Base-by-base conservation (phyloP, 2,888 invertebrate genomes). In the Sesia apiformis region DNA sequence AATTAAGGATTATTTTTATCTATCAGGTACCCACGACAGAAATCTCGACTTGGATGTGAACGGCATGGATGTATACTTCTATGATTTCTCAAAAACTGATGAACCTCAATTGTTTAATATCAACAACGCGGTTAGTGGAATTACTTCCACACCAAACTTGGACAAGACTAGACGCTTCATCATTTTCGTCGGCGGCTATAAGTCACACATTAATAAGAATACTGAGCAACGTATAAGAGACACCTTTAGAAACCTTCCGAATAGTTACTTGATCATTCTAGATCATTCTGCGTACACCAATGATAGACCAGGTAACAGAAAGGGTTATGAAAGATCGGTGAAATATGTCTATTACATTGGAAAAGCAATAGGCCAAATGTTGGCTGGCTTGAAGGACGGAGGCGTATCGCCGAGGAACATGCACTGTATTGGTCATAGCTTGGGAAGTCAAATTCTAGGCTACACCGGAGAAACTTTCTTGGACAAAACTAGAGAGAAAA, bases 241-340 rank as follows among this genome's bases (percentile, higher is more conserved):
- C 5, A 73, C 84, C 0, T 87, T 87, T 57, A 70, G 67, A 52
- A 67, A 72, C 42, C 70, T 74, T 40, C 82, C 85, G 0, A 78
- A 86, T 42, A 84, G 78, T 56, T 87, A 87, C 53, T 62, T 89
- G 1, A 82, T 87, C 43, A 85, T 89, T n/a, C 62, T 88, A 0
- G 88, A 89, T 52, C 89, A 88, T 63, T 85, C 84, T 1, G 68
- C 68, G 0, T 89, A 88, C 58, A 89, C 88, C 0, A 78, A 87
- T 51, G 77, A 81, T 41, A 72, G 72, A 0, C 68, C 72, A 43
- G 85, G 86, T 0, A 60, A 70, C 7, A 74, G 78, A 2, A 82
- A 78, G 57, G 80, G 86, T 53, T 89, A 88, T 56, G 83, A 83
- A 56, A 70, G 87, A 55, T 81, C 88, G 0, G 85, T 87, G 4